These are phyloP conservation scores for Microtus richardsoni DNA, from an alignment of 2,113 vertebrate genomes.

Conservation along the genomic window DNA sequence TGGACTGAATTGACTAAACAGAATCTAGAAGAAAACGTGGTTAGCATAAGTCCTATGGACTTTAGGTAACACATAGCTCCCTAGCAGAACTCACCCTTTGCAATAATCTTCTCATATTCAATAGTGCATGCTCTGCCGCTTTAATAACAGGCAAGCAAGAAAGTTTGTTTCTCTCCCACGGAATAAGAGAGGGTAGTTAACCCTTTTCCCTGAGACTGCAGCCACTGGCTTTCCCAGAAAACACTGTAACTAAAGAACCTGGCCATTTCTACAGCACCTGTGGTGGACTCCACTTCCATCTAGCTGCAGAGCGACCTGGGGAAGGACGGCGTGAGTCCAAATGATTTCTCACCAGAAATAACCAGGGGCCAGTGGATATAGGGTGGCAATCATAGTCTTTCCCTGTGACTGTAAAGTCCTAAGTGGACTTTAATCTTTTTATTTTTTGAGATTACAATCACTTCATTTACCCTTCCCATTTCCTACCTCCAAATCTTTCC, in stretches of 20 bases:
- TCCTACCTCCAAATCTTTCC: neutral
- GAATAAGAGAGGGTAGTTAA: too few relatives aligned
- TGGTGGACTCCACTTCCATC: neutral
- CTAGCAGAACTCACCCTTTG: neutral
- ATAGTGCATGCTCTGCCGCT: neutral
- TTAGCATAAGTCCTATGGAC: neutral
- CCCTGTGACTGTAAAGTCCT: neutral
- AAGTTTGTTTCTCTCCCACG: neutral
- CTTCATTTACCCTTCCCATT: neutral
- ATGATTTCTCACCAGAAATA: neutral
- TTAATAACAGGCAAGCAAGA: neutral
- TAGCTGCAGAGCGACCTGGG: neutral
- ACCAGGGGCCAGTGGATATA: neutral
- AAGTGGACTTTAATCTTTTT: neutral
- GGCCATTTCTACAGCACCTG: neutral
- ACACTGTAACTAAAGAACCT: neutral
- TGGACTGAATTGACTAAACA: neutral
- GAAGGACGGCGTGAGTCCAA: too few relatives aligned
- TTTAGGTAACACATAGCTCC: neutral
- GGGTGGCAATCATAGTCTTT: neutral
- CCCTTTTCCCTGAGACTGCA: neutral
- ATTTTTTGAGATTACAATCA: neutral
- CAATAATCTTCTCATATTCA: neutral
- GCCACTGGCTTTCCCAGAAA: neutral
- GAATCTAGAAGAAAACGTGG: neutral